These are phyloP conservation scores for Nemopilema nomurai DNA, from an alignment of 30 jellyfish, hydroid and myxozoan genomes.

Conservation along the genomic window DNA sequence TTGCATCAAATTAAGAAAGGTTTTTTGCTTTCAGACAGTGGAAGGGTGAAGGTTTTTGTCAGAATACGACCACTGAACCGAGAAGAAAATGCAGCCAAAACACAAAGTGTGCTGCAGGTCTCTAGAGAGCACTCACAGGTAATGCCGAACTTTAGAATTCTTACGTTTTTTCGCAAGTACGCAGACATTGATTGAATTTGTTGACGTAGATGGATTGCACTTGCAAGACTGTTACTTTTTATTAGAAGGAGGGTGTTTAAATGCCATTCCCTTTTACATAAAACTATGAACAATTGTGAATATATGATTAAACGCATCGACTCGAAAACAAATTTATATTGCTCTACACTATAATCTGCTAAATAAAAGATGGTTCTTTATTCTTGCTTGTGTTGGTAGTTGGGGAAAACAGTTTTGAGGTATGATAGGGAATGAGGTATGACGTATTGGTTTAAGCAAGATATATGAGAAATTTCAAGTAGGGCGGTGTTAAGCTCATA, in stretches of 20 bases:
- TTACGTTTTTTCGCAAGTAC: background rate
- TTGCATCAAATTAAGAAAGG: too few relatives aligned
- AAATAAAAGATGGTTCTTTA: background rate
- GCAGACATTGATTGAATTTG: background rate
- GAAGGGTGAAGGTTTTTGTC: conserved; percentile 92
- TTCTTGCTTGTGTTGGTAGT: background rate
- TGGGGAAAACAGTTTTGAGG: background rate
- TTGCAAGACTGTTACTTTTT: too few relatives aligned
- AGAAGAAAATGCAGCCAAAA: conserved; percentile 68
- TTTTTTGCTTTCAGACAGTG: conserved; percentile 84
- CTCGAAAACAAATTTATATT: too few relatives aligned
- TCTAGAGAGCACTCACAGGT: conserved; percentile 84
- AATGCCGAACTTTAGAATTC: background rate
- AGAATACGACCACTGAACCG: conserved; percentile 88
- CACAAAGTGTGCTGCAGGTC: conserved; percentile 40
- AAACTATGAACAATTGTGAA: too few relatives aligned
- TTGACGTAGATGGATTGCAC: too few relatives aligned
- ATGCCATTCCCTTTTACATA: too few relatives aligned
- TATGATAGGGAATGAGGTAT: background rate
- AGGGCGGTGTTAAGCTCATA: too few relatives aligned
- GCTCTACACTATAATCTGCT: too few relatives aligned
- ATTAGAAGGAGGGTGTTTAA: too few relatives aligned
- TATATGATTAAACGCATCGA: too few relatives aligned
- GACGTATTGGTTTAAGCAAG: too few relatives aligned
- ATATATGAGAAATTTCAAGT: too few relatives aligned